Evolutionary conservation across 2,888 invertebrate species (phyloP), one percentile per base, ranked within the genome.

Genomic region (Andrena marginata): DNA sequence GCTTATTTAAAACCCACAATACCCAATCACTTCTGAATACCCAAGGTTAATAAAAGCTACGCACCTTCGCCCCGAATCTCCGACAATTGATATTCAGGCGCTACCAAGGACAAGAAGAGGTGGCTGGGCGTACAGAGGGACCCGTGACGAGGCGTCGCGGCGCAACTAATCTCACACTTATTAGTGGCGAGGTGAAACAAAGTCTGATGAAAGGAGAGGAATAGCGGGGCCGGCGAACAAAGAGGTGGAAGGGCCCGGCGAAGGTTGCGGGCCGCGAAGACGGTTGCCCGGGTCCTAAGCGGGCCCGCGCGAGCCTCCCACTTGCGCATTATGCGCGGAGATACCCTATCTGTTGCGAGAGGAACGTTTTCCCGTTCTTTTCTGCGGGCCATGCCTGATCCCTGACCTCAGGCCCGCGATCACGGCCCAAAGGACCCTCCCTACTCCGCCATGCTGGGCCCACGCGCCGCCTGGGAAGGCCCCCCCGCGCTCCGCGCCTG

Each of bases 321-420:
- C 92, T 91, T 90, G 91, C 88, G 89, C 88, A 90, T 91, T 91
- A 90, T 92, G 89, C 90, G 85, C 75, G 73, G 69, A 90, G 91
- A 91, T 91, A 90, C 82, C 88, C 87, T 89, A 92, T 92, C 92
- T 92, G 87, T 73, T 80, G 86, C 85, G 80, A 80, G 80, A 86
- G 84, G 72, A 85, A 88, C 90, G 84, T 86, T 85, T 91, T 88
- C 90, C 89, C 84, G 86, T 89, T 89, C 89, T 89, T 90, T 88
- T 88, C 89, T 80, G 71, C 73, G 79, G 76, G 71, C 77, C 75
- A 63, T 72, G 82, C 84, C 69, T 92, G 92, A 92, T 91, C 92
- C 84, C 90, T 92, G 91, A 92, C 92, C 92, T 82, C 88, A 80
- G 84, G 88, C 85, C 87, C 42, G 54, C 63, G 75, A 75, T 80